These are phyloP conservation scores for Alethe castanea DNA, from an alignment of 2,113 vertebrate species.

Conservation along the genomic window DNA sequence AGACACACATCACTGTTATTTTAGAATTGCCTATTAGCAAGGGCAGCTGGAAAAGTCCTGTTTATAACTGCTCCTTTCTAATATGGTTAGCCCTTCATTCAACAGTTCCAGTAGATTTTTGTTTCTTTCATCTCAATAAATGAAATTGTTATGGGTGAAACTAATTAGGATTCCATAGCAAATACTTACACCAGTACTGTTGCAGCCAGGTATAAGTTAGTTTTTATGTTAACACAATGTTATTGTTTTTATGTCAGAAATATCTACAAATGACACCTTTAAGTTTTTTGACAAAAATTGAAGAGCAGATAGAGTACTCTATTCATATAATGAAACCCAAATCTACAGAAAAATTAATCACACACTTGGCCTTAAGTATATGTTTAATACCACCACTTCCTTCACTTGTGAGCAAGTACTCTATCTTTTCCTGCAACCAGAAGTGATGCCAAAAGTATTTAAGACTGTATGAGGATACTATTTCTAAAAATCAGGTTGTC, in stretches of 20 bases:
- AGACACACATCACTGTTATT: slow-evolving; percentile 38
- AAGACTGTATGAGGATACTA: neutral
- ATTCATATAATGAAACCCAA: neutral
- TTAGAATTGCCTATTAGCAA: slow-evolving; percentile 48
- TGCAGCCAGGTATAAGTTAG: neutral
- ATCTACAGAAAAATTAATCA: neutral
- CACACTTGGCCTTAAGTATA: neutral
- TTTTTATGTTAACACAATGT: neutral
- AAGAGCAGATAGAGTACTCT: neutral
- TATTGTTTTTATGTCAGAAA: neutral
- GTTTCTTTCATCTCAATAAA: neutral
- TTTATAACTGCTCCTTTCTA: slow-evolving; percentile 22
- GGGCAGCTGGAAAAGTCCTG: slow-evolving; percentile 35
- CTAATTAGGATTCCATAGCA: neutral
- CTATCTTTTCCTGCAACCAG: neutral
- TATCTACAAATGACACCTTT: neutral
- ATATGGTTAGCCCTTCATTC: neutral
- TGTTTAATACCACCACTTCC: neutral
- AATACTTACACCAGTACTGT: neutral
- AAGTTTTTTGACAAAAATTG: neutral
- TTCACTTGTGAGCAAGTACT: neutral
- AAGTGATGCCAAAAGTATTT: neutral
- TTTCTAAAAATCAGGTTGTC: neutral
- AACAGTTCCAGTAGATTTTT: neutral
- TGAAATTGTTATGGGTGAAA: neutral